Evolutionary conservation across 64 coral and sea anemone species (phyloP).

Genomic region (Montipora sp.): DNA sequence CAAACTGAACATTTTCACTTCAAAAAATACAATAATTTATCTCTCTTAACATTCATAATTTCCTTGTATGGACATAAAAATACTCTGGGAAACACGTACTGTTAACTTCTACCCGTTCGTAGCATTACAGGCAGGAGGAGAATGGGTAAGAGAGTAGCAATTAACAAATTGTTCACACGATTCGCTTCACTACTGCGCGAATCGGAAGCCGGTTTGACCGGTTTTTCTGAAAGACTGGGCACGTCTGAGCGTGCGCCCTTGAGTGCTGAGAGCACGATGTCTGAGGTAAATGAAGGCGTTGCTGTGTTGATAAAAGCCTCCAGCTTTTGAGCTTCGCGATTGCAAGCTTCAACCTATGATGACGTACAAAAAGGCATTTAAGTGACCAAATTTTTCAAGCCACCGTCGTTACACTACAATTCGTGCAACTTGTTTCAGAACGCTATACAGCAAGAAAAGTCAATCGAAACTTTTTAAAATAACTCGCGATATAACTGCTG

Average conservation of each 20-base stretch:
- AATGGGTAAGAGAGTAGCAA: constrained; percentile 18
- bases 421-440: too few relatives aligned
- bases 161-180: constrained; percentile 25
- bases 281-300: constrained; percentile 88
- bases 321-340: constrained; percentile 92
- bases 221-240: constrained; percentile 49
- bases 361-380: not conserved
- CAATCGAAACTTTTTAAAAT: too few relatives aligned
- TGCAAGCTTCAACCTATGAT: constrained; percentile 91
- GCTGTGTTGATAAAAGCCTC: constrained; percentile 90
- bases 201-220: not conserved
- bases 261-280: constrained; percentile 82
- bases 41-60: constrained; percentile 27
- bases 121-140: constrained; percentile 31
- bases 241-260: constrained; percentile 68
- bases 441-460: too few relatives aligned
- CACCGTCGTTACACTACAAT: too few relatives aligned
- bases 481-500: too few relatives aligned
- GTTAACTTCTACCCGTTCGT: constrained; percentile 40
- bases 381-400: not conserved
- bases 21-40: constrained; percentile 59
- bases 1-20: not conserved
- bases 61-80: constrained; percentile 37
- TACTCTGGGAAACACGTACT: constrained; percentile 9
- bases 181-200: not conserved